Evolutionary conservation across 2,797 vertebrate genomes (phyloP).

Genomic region (Balearica regulorum): DNA sequence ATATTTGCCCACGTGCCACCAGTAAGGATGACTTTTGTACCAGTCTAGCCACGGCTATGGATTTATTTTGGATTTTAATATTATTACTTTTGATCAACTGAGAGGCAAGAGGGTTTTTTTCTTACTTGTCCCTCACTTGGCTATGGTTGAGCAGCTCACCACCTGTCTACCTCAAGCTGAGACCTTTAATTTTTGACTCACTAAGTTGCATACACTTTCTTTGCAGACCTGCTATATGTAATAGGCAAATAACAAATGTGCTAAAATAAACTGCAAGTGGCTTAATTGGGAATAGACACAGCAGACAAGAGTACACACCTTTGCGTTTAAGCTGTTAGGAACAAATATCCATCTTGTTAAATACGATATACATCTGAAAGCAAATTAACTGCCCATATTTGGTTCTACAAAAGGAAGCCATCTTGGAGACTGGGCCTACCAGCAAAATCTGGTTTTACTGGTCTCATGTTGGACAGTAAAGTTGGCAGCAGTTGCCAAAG

Average conservation of each 20-base stretch:
- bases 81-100: not conserved
- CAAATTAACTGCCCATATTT: constrained; percentile 30
- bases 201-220: not conserved
- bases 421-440: not conserved
- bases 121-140: not conserved
- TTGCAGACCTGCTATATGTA: not conserved
- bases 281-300: not conserved
- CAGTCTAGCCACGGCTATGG: not conserved
- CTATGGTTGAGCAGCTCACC: not conserved
- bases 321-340: not conserved
- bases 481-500: not conserved
- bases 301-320: not conserved
- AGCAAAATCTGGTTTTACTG: constrained; percentile 40
- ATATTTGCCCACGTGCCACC: not conserved
- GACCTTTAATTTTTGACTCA: not conserved
- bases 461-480: constrained; percentile 36
- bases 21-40: not conserved
- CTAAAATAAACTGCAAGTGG: not conserved
- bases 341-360: constrained; percentile 4
- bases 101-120: not conserved
- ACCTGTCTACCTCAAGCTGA: not conserved
- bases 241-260: not conserved
- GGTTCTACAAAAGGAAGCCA: constrained; percentile 16
- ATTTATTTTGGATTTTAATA: not conserved
- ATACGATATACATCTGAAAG: not conserved